Conservation (phyloP, 2,113 vertebrate genomes). For the Centropus unirufus region DNA sequence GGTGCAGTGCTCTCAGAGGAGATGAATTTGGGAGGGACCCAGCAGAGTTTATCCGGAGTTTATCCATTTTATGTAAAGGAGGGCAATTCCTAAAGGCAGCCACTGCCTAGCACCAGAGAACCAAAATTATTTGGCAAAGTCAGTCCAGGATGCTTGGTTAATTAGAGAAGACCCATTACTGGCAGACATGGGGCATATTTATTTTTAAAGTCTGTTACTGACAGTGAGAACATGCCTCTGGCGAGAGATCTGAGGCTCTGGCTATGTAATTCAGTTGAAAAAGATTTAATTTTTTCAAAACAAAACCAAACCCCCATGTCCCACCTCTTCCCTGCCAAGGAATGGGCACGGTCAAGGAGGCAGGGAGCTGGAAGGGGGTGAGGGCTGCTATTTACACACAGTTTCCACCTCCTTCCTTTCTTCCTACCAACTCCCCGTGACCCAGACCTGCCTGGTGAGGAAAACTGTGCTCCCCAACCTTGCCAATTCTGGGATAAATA, state of each 20-base stretch:
- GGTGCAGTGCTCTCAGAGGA: neutral
- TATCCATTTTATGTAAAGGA: neutral
- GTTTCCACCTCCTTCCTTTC: conserved; percentile 59
- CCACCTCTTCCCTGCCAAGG: neutral
- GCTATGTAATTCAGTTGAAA: neutral
- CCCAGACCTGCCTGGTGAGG: conserved; percentile 51
- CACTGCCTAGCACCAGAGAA: neutral
- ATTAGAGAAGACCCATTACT: neutral
- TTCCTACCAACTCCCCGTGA: conserved; percentile 40
- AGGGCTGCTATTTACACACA: neutral
- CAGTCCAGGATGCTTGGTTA: neutral
- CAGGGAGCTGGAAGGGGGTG: neutral
- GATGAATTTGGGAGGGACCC: neutral
- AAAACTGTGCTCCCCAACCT: neutral
- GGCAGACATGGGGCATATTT: neutral
- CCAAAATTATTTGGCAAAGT: neutral
- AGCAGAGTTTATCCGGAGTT: neutral
- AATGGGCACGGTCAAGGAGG: neutral
- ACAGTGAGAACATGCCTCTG: conserved; percentile 23
- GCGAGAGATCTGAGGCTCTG: conserved; percentile 27
- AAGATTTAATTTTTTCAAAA: conserved; percentile 12
- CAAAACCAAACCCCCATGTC: neutral
- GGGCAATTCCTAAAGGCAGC: neutral
- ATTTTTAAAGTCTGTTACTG: conserved; percentile 39
- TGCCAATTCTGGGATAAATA: conserved; percentile 57